Conservation (phyloP, 2,888 invertebrate species). For the Andrena flavipes region DNA sequence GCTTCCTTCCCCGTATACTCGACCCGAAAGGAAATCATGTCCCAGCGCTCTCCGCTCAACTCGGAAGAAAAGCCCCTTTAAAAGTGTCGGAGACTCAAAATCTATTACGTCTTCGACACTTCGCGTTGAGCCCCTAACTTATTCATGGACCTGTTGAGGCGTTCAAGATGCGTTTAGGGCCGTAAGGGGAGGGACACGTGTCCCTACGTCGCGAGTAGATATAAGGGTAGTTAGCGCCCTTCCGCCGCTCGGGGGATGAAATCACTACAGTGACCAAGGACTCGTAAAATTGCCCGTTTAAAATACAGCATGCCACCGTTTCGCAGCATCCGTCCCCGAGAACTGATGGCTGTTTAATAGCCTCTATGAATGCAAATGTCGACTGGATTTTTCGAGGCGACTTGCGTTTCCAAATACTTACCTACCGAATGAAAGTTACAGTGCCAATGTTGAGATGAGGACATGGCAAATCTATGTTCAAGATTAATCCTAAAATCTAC, state of each 20-base stretch:
- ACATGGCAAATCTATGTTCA: too few relatives aligned
- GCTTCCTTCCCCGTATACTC: conserved; percentile 10
- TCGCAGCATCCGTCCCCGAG: conserved; percentile 44
- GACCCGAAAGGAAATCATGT: conserved; percentile 62
- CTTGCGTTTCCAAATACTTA: background rate
- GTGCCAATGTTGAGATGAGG: too few relatives aligned
- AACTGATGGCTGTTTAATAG: conserved; percentile 47
- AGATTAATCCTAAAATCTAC: too few relatives aligned
- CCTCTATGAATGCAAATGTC: conserved; percentile 51
- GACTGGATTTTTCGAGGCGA: background rate
- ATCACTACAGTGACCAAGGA: conserved; percentile 82
- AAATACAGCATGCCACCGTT: conserved; percentile 73
- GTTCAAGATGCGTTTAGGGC: conserved; percentile 83
- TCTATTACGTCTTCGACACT: conserved; percentile 75
- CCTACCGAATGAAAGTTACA: background rate
- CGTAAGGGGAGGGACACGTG: conserved; percentile 61
- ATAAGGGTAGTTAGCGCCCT: conserved; percentile 82
- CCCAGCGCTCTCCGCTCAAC: conserved; percentile 60
- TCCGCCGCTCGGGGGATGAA: conserved; percentile 77
- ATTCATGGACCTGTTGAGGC: conserved; percentile 85
- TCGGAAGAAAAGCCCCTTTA: conserved; percentile 55
- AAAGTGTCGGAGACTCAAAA: conserved; percentile 64
- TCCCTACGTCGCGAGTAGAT: conserved; percentile 76
- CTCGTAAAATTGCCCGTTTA: conserved; percentile 84
- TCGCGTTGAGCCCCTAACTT: conserved; percentile 78